Percentiles rank a stretch among this genome's conserved stretches.
phyloP scores from a whole-genome alignment of 2,797 vertebrate genomes.

The Karalla daura region DNA sequence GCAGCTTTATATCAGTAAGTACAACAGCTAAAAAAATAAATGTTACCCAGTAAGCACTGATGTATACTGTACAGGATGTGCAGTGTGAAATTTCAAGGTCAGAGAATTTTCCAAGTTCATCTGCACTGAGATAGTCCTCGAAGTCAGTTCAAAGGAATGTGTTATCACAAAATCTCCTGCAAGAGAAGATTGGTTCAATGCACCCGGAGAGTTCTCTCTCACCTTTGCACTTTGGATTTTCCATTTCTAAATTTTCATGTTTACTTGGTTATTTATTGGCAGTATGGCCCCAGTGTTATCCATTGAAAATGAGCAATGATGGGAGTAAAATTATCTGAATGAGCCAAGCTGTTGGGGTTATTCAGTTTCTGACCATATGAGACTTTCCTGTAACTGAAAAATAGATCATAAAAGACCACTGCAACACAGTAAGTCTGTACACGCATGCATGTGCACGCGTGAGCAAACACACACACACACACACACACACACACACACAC shows the following conservation, averaged over 20 bases:
- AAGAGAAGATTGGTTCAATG: not conserved
- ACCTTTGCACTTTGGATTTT: not conserved
- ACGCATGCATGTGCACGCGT: not conserved
- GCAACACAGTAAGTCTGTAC: not conserved
- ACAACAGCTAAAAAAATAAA: not conserved
- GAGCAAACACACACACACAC: no score
- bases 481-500: no score
- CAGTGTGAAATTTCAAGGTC: not conserved
- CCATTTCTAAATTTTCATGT: not conserved
- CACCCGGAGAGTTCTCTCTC: not conserved
- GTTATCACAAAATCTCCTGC: slow-evolving; percentile 3
- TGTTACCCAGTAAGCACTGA: not conserved
- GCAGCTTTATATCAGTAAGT: not conserved
- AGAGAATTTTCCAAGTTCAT: not conserved
- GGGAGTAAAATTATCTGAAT: not conserved
- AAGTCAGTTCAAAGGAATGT: not conserved
- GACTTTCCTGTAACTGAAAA: not conserved
- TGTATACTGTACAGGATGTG: not conserved
- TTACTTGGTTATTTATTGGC: not conserved
- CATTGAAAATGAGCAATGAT: slow-evolving; percentile 1
- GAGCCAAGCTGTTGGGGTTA: not conserved
- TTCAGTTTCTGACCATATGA: not conserved
- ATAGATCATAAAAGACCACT: not conserved
- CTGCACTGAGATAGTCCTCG: not conserved
- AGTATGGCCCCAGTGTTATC: not conserved